A percentile compares a stretch with the other conserved stretches of the same genome.
Evolutionary conservation across 92 coral and sea anemone species (phyloP).

Genomic region (Zoanthus solanderi): DNA sequence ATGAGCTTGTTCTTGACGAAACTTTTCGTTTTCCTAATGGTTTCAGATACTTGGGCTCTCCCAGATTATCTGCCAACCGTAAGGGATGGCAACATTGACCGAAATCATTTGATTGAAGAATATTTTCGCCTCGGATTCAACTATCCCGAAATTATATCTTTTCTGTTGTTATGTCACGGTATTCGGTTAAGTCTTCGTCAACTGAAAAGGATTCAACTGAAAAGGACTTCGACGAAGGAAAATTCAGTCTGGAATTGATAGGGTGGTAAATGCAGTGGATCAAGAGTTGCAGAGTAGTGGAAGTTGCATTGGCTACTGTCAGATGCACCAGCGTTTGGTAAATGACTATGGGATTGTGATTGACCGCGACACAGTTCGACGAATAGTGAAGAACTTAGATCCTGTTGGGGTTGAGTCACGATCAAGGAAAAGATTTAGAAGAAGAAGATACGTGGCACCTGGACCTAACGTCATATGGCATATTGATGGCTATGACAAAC

Average conservation of each 20-base stretch:
- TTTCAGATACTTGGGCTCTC: no score
- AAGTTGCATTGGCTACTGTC: constrained; percentile 21
- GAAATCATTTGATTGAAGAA: constrained; percentile 25
- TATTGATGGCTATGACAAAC: constrained; percentile 38
- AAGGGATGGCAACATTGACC: constrained; percentile 14
- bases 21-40: no score
- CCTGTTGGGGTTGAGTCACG: constrained; percentile 51
- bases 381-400: constrained; percentile 50
- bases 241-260: constrained; percentile 29
- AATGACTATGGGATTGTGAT: constrained; percentile 26
- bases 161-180: constrained; percentile 7
- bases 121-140: constrained; percentile 38
- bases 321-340: constrained; percentile 20
- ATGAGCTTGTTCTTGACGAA: no score
- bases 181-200: constrained; percentile 44
- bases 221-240: constrained; percentile 37
- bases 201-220: constrained; percentile 23
- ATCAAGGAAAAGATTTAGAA: constrained; percentile 49
- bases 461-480: constrained; percentile 51
- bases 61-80: no score
- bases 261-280: constrained; percentile 35
- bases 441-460: constrained; percentile 41
- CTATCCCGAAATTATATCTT: constrained; percentile 48
- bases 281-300: constrained; percentile 16
- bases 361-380: constrained; percentile 10